Conservation (phyloP, 2,113 vertebrate genomes). For the Syngnathoides biaculeatus region DNA sequence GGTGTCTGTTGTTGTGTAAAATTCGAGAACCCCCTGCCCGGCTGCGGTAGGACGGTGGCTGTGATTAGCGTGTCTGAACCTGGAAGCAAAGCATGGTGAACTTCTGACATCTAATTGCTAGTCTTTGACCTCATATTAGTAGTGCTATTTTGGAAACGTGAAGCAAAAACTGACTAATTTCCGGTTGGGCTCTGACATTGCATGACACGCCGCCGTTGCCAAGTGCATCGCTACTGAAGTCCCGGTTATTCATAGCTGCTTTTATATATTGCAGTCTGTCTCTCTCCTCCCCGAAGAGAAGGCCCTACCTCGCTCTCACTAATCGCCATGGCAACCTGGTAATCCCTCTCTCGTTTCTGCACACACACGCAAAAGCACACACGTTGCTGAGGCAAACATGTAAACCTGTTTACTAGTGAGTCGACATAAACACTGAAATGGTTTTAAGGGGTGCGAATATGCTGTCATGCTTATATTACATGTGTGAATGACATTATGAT, state of each 20-base stretch:
- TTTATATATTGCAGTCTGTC: constrained; percentile 45
- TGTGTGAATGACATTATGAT: not conserved
- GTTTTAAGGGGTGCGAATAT: not conserved
- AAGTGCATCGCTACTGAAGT: constrained; percentile 30
- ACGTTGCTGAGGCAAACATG: constrained; percentile 13
- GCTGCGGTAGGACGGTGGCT: not conserved
- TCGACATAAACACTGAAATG: constrained; percentile 39
- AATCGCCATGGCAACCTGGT: constrained; percentile 76
- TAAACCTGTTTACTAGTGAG: constrained; percentile 40
- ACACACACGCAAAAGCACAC: constrained; percentile 3
- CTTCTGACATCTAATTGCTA: not conserved
- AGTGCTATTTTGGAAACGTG: not conserved
- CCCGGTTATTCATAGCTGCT: constrained; percentile 54
- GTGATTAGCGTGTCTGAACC: constrained; percentile 4
- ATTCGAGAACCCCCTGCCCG: constrained; percentile 35
- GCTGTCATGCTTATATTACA: not conserved
- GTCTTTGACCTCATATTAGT: constrained; percentile 16
- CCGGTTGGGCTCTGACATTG: constrained; percentile 7
- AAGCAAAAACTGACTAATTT: not conserved
- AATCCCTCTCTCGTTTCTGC: constrained; percentile 53
- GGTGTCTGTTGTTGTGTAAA: constrained; percentile 46
- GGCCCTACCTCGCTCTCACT: constrained; percentile 65
- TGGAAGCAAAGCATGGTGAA: not conserved
- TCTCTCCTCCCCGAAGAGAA: constrained; percentile 56
- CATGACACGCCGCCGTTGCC: constrained; percentile 16